Base-by-base conservation (phyloP, 2,888 invertebrate genomes). In the Sminthurinus aureus region DNA sequence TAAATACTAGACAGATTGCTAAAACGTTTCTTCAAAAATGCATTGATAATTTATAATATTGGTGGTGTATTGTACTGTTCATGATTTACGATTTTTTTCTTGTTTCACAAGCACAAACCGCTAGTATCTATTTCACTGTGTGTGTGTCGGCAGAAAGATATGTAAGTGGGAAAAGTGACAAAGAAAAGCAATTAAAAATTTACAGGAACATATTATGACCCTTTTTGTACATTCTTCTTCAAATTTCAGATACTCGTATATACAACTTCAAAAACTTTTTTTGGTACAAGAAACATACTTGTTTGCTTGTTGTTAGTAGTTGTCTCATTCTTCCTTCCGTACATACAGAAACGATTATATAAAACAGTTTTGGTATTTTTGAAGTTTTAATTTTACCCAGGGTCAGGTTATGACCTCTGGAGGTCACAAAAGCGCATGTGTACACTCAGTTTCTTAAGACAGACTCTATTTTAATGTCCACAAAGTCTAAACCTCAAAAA, bases 61-160 rank as follows among this genome's bases (percentile, higher is more conserved):
- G 26, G 3, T 26, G 26, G 8, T 73, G 20, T 20, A 71, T 9
- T 13, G n/a, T n/a, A n/a, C n/a, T 38, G 38, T 6, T 38, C 38
- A 38, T 6, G 6, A 38, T 38, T 38, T 38, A 76, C 51, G 0
- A 0, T 76, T 26, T 24, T 52, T n/a, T 76, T 50, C 12, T n/a
- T 76, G 51, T 20, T 18, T 18, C 0, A 52, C 66, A 76, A 0
- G 91, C 91, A n/a, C 91, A 98, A 91, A 97, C 98, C 86, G 96
- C 96, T 85, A 97, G 97, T 81, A 96, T 97, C 82, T 98, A 98
- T 92, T 93, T 98, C 89, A 93, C 93, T 0, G 91, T 93, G 76
- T 91, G 92, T 4, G 92, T 93, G 85, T 92, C 93, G 0, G 92
- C 97, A 89, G 98, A 98, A 91, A 93, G 98, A 82, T 98, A 97